Percentiles rank a stretch among this genome's conserved stretches.
Conservation (phyloP, 2,888 invertebrate genomes). For the Julus scandinavius region DNA sequence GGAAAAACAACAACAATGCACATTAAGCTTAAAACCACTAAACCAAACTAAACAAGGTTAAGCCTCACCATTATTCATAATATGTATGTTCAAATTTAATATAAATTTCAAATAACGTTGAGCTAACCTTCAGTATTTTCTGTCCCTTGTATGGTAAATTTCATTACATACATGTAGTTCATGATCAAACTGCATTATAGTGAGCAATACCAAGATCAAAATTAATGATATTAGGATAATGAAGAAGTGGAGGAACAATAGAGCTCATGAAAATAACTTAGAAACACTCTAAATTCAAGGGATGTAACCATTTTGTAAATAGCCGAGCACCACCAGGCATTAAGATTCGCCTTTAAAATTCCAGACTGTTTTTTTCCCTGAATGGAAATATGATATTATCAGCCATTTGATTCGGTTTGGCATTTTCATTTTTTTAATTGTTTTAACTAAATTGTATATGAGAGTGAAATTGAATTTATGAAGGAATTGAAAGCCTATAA, state of each 20-base stretch:
- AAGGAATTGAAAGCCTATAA: not conserved
- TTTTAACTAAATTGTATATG: not conserved
- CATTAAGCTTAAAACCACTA: no score
- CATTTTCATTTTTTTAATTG: not conserved
- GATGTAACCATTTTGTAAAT: not conserved
- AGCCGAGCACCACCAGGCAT: not conserved
- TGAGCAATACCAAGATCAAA: not conserved
- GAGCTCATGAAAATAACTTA: not conserved
- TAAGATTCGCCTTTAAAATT: not conserved
- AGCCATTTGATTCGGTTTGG: not conserved
- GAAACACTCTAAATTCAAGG: conserved; percentile 7
- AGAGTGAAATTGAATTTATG: not conserved
- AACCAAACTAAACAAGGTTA: no score
- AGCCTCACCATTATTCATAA: no score
- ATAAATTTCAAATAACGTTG: no score
- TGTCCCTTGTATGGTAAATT: no score
- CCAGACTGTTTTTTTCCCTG: not conserved
- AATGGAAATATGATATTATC: not conserved
- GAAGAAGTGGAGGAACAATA: not conserved
- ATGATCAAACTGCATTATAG: no score
- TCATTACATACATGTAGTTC: no score
- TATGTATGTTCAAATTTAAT: no score
- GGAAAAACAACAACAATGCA: no score
- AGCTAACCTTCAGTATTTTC: no score
- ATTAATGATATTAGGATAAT: not conserved